A percentile compares a stretch with the other conserved stretches of the same genome.
Conservation (phyloP, 2,888 invertebrate genomes). For the Caenorhabditis doughertyi region DNA sequence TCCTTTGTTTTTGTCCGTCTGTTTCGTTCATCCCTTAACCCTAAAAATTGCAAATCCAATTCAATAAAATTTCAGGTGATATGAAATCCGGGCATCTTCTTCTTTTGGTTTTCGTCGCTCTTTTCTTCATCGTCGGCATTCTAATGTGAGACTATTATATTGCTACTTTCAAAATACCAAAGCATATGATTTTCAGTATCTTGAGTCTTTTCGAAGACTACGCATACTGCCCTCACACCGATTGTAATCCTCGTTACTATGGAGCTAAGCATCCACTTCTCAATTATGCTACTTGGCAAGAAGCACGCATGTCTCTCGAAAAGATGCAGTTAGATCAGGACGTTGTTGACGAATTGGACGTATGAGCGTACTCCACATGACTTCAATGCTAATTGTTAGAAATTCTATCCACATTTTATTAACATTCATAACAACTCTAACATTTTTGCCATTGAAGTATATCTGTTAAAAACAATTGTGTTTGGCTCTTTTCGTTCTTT, state of each 20-base stretch:
- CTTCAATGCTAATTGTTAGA: too few relatives aligned
- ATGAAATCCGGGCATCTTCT: background rate
- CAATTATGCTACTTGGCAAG: background rate
- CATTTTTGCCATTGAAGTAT: background rate
- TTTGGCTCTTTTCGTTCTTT: background rate
- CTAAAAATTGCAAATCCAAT: background rate
- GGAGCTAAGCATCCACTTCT: background rate
- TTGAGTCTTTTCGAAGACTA: conserved; percentile 1
- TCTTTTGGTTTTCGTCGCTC: background rate
- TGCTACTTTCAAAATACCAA: too few relatives aligned
- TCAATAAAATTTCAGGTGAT: background rate
- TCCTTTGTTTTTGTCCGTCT: too few relatives aligned
- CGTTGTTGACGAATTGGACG: too few relatives aligned
- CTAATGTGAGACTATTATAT: background rate
- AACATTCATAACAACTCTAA: background rate
- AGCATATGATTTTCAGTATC: background rate
- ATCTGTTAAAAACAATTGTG: background rate
- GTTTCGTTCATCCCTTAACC: too few relatives aligned
- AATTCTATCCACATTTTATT: too few relatives aligned
- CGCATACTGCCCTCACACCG: background rate
- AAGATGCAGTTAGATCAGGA: too few relatives aligned
- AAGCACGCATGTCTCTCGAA: background rate
- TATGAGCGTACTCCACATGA: too few relatives aligned
- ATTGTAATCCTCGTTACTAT: background rate
- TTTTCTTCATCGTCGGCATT: background rate